Evolutionary conservation across 1,140 invertebrate genomes (phyloP), one percentile per base, ranked within the genome.

Genomic region (Bombus cullumanus): DNA sequence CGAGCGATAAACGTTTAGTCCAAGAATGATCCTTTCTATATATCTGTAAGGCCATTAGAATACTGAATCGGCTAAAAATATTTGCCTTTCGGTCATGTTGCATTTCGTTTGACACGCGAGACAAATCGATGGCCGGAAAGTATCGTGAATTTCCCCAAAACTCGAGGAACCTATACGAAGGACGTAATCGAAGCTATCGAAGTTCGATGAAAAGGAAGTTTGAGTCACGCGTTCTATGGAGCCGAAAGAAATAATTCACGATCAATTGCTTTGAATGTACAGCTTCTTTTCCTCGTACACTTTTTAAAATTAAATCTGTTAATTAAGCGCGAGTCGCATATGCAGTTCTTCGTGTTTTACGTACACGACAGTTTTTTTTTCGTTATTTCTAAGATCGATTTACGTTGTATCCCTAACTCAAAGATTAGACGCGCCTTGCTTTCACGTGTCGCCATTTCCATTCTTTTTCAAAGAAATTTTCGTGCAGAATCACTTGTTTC

Each of bases 1-100:
- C 76, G 57, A 41, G 64, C 80, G 86, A 90, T 86, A 88, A 86
- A 90, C 81, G 77, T 74, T 53, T 69, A 71, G 76, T 77, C 75
- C 22, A 80, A 85, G 78, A 87, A 85, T 39, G 87, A 86, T 79
- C 82, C 34, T 39, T 80, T 39, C 75, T 47, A 0, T 18, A 69
- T 62, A 39, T 39, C 22, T 10, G 28, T 37, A 34, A 25, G 57
- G 77, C 43, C 18, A 34, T 39, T 25, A 12, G 76, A 43, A 69
- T 83, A 89, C 83, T 34, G 47, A 66, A 15, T 39, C 37, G 74
- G 43, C 18, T 37, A n/a, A 47, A 34, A 28, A n/a, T 43, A 5
- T 71, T 83, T 43, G n/a, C 71, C 34, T 25, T 37, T 31, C 41
- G 59, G 28, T 53, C 59, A 15, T 28, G 12, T 15, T 62, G 25